phyloP scores from a whole-genome alignment of 2,888 invertebrate genomes.

The Anthophora plumipes region DNA sequence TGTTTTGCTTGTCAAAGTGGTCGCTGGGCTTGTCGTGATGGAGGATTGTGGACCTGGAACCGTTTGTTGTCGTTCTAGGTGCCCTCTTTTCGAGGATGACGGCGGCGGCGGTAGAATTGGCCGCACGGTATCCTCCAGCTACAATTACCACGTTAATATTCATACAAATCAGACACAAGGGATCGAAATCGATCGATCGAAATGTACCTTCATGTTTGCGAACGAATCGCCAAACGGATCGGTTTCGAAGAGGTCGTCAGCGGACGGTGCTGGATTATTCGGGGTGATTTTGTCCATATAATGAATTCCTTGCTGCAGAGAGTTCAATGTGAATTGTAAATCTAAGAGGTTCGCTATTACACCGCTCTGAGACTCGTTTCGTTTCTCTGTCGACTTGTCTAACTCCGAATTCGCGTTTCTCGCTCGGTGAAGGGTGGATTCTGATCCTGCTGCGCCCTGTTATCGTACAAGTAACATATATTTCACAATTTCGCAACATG shows the following conservation, averaged over 20 bases:
- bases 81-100: slow-evolving; percentile 80
- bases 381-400: slow-evolving; percentile 78
- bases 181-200: neutral
- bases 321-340: slow-evolving; percentile 94
- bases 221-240: slow-evolving; percentile 93
- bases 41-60: slow-evolving; percentile 77
- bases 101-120: slow-evolving; percentile 82
- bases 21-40: slow-evolving; percentile 79
- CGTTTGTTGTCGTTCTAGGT: slow-evolving; percentile 81
- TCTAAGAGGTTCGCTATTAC: slow-evolving; percentile 95
- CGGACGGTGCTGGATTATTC: slow-evolving; percentile 88
- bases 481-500: too few relatives aligned
- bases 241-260: slow-evolving; percentile 85
- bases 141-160: neutral
- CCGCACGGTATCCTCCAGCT: slow-evolving; percentile 81
- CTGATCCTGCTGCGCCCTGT: slow-evolving; percentile 82
- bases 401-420: slow-evolving; percentile 77
- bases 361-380: slow-evolving; percentile 84
- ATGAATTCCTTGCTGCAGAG: slow-evolving; percentile 93
- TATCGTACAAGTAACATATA: neutral
- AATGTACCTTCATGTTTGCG: slow-evolving; percentile 85
- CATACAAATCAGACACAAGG: neutral
- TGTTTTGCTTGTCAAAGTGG: slow-evolving; percentile 77
- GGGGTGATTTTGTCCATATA: slow-evolving; percentile 95
- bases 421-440: slow-evolving; percentile 79